These are phyloP conservation scores for Chorisops tibialis DNA, from an alignment of 2,888 invertebrate genomes.

Conservation along the genomic window DNA sequence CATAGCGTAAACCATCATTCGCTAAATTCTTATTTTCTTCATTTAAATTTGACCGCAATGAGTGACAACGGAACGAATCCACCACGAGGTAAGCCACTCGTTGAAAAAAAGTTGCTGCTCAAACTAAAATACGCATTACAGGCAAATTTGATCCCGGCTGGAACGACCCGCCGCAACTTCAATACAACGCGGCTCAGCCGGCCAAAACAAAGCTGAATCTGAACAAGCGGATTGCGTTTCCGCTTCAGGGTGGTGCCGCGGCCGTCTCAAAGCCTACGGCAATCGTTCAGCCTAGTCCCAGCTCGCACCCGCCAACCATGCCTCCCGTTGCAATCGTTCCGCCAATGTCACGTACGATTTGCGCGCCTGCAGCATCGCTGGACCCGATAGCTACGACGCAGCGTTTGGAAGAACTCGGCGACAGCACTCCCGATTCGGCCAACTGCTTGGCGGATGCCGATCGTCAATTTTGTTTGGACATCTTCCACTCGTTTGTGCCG, in stretches of 20 bases:
- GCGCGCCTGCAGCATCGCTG: background rate
- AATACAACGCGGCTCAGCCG: slow-evolving; percentile 37
- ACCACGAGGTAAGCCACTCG: too few species aligned
- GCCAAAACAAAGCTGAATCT: slow-evolving; percentile 43
- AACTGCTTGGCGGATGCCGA: slow-evolving; percentile 3
- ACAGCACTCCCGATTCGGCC: slow-evolving; percentile 19
- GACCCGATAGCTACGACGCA: background rate
- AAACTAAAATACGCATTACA: slow-evolving; percentile 29
- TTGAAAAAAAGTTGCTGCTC: too few species aligned
- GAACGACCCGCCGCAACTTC: slow-evolving; percentile 49
- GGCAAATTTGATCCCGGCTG: slow-evolving; percentile 50
- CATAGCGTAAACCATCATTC: too few species aligned
- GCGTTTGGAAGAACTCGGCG: slow-evolving; percentile 16
- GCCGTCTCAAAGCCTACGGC: slow-evolving; percentile 41
- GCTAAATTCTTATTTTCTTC: too few species aligned
- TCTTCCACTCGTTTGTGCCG: slow-evolving; percentile 22
- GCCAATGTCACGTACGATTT: slow-evolving; percentile 38
- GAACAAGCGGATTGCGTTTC: slow-evolving; percentile 48
- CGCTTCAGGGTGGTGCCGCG: slow-evolving; percentile 39
- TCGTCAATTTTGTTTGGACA: slow-evolving; percentile 30
- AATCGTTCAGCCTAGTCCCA: slow-evolving; percentile 41
- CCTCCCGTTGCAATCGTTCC: slow-evolving; percentile 42
- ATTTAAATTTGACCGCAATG: too few species aligned
- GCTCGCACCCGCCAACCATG: slow-evolving; percentile 33
- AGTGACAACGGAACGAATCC: too few species aligned